Conservation (phyloP, 1,140 invertebrate genomes). For the Aricia agestis region DNA sequence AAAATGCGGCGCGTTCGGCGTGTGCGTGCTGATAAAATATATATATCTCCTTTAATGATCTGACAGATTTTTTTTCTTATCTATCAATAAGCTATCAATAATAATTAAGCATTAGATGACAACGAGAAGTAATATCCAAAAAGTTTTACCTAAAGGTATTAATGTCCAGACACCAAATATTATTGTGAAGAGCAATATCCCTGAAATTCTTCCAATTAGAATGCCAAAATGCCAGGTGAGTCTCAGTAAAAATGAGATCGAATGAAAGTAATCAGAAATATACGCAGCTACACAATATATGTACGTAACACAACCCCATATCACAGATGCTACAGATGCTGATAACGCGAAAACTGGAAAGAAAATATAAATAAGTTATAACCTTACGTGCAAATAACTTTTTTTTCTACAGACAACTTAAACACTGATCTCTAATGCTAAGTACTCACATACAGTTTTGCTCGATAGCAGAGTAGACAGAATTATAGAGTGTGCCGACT, state of each 20-base stretch:
- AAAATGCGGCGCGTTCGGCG: too few species aligned
- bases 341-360: conserved; percentile 66
- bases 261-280: conserved; percentile 47
- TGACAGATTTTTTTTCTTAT: too few species aligned
- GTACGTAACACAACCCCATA: conserved; percentile 65
- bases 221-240: conserved; percentile 61
- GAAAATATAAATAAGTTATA: conserved; percentile 15
- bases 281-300: conserved; percentile 56
- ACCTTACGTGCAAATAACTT: too few species aligned
- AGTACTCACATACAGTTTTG: too few species aligned
- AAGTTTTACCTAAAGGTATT: conserved; percentile 57
- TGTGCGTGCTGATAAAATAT: too few species aligned
- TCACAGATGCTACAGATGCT: conserved; percentile 62
- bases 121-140: background rate
- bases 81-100: too few species aligned
- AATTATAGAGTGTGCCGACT: too few species aligned
- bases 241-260: conserved; percentile 54
- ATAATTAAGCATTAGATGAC: too few species aligned
- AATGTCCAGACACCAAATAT: conserved; percentile 65
- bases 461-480: too few species aligned
- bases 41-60: too few species aligned
- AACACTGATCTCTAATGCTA: too few species aligned
- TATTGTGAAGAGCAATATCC: conserved; percentile 59
- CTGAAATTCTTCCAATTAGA: conserved; percentile 58
- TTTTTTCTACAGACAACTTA: too few species aligned